These are phyloP conservation scores for Eledone cirrhosa DNA, from an alignment of 2,888 invertebrate genomes.

Conservation along the genomic window DNA sequence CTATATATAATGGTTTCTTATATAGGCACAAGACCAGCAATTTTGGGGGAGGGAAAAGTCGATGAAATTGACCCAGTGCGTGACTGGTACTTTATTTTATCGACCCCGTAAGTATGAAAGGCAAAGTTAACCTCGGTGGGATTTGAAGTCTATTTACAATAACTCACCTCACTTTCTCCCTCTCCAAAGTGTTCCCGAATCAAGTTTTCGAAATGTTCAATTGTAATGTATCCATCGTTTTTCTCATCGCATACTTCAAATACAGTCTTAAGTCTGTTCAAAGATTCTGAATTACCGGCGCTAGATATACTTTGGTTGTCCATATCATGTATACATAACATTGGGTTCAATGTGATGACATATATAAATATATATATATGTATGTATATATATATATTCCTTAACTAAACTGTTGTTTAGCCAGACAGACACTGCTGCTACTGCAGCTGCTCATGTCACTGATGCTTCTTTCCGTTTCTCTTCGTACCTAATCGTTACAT, in stretches of 20 bases:
- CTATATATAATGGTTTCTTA: too few species aligned
- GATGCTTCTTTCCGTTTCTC: not conserved
- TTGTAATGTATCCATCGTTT: constrained; percentile 61
- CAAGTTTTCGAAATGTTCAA: constrained; percentile 57
- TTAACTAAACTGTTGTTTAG: not conserved
- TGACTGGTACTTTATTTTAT: too few species aligned
- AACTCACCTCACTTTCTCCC: constrained; percentile 50
- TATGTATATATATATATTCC: too few species aligned
- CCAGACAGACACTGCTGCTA: not conserved
- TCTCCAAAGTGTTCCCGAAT: constrained; percentile 63
- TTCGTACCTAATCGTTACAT: not conserved
- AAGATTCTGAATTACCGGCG: constrained; percentile 7
- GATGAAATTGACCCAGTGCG: too few species aligned
- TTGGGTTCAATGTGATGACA: not conserved
- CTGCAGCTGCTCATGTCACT: not conserved
- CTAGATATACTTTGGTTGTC: constrained; percentile 8
- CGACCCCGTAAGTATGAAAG: too few species aligned
- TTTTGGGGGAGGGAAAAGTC: too few species aligned
- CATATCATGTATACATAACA: constrained; percentile 11
- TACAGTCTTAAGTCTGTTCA: constrained; percentile 53
- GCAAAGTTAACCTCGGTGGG: too few species aligned
- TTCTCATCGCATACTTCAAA: constrained; percentile 63
- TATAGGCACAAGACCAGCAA: too few species aligned
- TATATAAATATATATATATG: not conserved
- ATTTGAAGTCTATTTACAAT: too few species aligned